phyloP scores from a whole-genome alignment of 2,113 vertebrate genomes.

The Pseudolaguvia tuberculata region DNA sequence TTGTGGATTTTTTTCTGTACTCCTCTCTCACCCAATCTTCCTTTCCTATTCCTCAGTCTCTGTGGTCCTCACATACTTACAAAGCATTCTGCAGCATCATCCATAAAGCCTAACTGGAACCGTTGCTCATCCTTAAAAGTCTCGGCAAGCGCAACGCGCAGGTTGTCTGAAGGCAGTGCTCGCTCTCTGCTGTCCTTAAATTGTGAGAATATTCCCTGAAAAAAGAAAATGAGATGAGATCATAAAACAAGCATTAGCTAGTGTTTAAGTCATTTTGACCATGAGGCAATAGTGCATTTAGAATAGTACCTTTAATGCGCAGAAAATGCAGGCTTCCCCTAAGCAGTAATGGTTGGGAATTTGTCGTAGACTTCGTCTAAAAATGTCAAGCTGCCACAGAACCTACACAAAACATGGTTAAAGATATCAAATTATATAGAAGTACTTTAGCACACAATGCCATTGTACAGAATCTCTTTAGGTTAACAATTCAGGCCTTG shows the following conservation, averaged over 20 bases:
- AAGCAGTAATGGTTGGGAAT: slow-evolving; percentile 89
- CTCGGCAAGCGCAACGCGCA: slow-evolving; percentile 90
- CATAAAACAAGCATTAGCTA: background rate
- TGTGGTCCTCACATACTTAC: slow-evolving; percentile 69
- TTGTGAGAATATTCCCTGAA: slow-evolving; percentile 86
- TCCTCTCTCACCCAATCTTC: too few species aligned
- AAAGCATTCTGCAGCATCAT: slow-evolving; percentile 97
- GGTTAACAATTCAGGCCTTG: background rate
- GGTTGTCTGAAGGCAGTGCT: slow-evolving; percentile 90
- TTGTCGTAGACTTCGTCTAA: slow-evolving; percentile 88
- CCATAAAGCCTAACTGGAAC: slow-evolving; percentile 97
- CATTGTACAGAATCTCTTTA: background rate
- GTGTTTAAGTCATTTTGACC: background rate
- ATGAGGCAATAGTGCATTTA: background rate
- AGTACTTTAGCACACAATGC: background rate
- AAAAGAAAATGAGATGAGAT: background rate
- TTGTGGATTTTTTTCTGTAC: too few species aligned
- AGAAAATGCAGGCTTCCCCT: slow-evolving; percentile 95
- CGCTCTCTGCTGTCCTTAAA: slow-evolving; percentile 93
- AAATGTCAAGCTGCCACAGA: slow-evolving; percentile 96
- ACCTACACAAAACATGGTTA: slow-evolving; percentile 67
- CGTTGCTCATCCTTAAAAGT: slow-evolving; percentile 96
- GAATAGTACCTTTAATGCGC: slow-evolving; percentile 88
- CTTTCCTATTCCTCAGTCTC: too few species aligned
- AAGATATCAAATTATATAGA: background rate